Base-by-base conservation (phyloP, 2,797 vertebrate species). In the Peromyscus aztecus region DNA sequence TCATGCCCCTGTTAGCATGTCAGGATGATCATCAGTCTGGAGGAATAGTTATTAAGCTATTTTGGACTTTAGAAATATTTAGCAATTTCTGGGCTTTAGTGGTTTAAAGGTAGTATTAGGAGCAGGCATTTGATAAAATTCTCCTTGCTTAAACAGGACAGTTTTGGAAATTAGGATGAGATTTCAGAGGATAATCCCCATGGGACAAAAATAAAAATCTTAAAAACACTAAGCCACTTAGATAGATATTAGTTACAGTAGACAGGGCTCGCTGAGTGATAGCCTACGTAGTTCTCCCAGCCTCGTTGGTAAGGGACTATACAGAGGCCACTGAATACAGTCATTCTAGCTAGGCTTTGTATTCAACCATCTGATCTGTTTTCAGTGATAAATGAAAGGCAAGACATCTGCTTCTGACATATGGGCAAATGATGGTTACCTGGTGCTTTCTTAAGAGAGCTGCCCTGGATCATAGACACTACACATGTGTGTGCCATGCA, bases 111-210 rank as follows among this genome's bases (percentile, higher is more conserved):
- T 21, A 8, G 21, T 37, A 89, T 86, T 49, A 92, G 87, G 96
- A 89, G 11, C 19, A 94, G 77, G 65, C 82, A 90, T 80, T 94
- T 75, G 52, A 83, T 92, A 91, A 93, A 95, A 75, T 90, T 87
- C 40, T 13, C 4, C 40, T 84, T 90, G 84, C 55, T 95, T 83
- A 89, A 89, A 63, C 0, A 40, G 63, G 40, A 88, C 65, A n/a
- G 61, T 82, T 97, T 81, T 82, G 37, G 67, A 94, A 95, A 95
- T 49, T 81, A 71, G 69, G 55, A 52, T 52, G 52, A 34, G 71
- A 86, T 95, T 96, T 97, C 80, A 97, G 57, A 87, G 29, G 46
- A 87, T 76, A 69, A 87, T 81, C 37, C n/a, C 67, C 43, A 2
- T 14, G 63, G 23, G 69, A 91, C 43, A 77, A 57, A 71, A 75